phyloP scores from a whole-genome alignment of 2,113 vertebrate species.

The Mixornis gularis region DNA sequence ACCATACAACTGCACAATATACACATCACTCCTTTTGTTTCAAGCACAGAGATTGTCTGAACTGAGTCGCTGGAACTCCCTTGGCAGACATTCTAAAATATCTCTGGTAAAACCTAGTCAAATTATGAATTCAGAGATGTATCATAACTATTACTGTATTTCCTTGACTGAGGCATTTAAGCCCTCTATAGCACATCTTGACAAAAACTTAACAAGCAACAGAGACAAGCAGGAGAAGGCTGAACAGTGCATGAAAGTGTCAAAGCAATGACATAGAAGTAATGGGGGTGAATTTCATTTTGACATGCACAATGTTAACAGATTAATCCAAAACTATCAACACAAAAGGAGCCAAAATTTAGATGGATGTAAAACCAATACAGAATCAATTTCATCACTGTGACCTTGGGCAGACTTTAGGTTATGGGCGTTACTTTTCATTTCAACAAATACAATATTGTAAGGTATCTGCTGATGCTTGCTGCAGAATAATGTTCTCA shows the following conservation, averaged over 20 bases:
- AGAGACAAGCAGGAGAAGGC: background rate
- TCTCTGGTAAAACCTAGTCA: background rate
- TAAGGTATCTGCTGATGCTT: background rate
- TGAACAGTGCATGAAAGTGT: background rate
- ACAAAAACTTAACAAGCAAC: background rate
- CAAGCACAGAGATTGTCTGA: background rate
- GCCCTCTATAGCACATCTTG: background rate
- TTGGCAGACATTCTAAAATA: background rate
- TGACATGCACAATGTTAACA: background rate
- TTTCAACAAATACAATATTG: background rate
- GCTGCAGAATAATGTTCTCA: background rate
- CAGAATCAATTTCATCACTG: background rate
- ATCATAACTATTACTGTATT: background rate
- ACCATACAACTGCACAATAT: background rate
- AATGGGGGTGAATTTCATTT: background rate
- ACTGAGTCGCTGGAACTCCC: background rate
- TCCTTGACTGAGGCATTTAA: background rate
- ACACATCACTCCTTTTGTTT: background rate
- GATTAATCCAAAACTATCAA: background rate
- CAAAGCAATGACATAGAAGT: background rate
- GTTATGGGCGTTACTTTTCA: background rate
- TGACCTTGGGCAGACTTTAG: background rate
- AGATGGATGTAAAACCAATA: background rate
- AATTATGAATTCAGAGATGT: background rate
- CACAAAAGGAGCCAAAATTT: background rate